A percentile compares a stretch with the other conserved stretches of the same genome.
Evolutionary conservation across 30 jellyfish, hydroid and myxozoan species (phyloP).

Genomic region (Catostylus mosaicus): DNA sequence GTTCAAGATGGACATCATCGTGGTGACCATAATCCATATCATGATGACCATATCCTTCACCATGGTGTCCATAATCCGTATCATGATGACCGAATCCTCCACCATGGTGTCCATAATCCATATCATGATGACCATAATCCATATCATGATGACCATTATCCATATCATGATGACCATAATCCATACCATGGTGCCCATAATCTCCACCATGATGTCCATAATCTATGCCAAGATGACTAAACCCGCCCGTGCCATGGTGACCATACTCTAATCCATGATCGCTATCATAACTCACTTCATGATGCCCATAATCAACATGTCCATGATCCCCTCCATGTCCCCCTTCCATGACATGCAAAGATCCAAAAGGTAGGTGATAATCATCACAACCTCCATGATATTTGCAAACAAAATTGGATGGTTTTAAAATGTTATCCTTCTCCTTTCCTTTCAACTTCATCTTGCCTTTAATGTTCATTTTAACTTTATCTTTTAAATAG

Average conservation of each 20-base stretch:
- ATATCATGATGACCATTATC: constrained; percentile 31
- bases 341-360: constrained; percentile 66
- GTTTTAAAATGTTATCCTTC: neutral
- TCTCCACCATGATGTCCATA: constrained; percentile 42
- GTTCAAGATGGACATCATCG: constrained; percentile 38
- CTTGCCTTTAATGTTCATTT: neutral
- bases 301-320: constrained; percentile 39
- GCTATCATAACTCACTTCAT: constrained; percentile 24
- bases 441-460: neutral
- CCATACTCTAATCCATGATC: constrained; percentile 36
- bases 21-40: constrained; percentile 35
- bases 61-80: constrained; percentile 35
- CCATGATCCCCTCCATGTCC: constrained; percentile 24
- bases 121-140: constrained; percentile 48
- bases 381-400: constrained; percentile 45
- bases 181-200: constrained; percentile 35
- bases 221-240: constrained; percentile 32
- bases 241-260: constrained; percentile 24
- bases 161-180: constrained; percentile 42
- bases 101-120: constrained; percentile 29
- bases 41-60: constrained; percentile 34
- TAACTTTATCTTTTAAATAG: neutral
- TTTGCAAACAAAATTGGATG: neutral
- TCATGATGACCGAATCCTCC: constrained; percentile 44
- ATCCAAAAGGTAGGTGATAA: constrained; percentile 58